Percentiles rank a stretch among this genome's conserved stretches.
Conservation (phyloP, 2,113 vertebrate species). For the Rhadina sibilatrix region DNA sequence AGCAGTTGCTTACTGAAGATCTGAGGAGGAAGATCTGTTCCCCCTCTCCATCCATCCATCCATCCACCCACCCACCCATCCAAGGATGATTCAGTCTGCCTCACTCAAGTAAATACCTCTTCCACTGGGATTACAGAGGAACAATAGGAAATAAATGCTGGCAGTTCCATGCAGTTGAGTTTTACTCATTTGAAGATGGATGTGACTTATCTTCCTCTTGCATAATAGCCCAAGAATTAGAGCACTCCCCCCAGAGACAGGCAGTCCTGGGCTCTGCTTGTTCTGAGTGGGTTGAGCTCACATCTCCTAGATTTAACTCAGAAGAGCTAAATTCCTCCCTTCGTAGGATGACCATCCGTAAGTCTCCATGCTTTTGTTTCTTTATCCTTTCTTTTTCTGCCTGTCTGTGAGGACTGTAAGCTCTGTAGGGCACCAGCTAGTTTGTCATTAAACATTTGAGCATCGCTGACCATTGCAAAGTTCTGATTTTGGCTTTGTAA, state of each 20-base stretch:
- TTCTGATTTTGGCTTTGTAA: background rate
- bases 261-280: background rate
- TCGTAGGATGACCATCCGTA: background rate
- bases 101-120: slow-evolving; percentile 6
- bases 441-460: background rate
- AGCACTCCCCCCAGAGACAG: background rate
- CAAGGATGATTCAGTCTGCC: background rate
- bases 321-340: background rate
- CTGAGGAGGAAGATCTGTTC: background rate
- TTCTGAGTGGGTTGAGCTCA: background rate
- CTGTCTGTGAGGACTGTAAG: background rate
- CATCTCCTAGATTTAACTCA: background rate
- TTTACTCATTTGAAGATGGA: slow-evolving; percentile 32
- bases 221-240: slow-evolving; percentile 23
- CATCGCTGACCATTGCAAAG: background rate
- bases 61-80: background rate
- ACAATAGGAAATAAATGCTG: slow-evolving; percentile 42
- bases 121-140: slow-evolving; percentile 20
- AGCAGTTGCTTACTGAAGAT: background rate
- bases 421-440: background rate
- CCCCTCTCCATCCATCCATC: background rate
- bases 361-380: background rate
- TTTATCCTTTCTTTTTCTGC: background rate
- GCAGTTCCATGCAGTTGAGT: background rate
- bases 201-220: slow-evolving; percentile 50